Conservation (phyloP, 2,888 invertebrate species). For the Drosophila setosimentum region DNA sequence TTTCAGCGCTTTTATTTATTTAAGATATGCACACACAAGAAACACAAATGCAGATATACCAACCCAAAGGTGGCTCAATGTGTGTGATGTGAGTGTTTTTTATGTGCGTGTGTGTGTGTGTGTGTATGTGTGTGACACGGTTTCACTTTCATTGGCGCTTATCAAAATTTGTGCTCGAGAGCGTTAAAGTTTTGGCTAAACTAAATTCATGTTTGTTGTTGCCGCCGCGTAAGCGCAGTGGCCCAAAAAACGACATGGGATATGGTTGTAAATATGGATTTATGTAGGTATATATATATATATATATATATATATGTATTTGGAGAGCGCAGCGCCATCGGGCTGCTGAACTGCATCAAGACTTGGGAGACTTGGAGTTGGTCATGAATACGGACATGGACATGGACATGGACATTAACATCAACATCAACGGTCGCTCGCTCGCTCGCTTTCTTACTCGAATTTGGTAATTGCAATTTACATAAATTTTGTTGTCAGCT, state of each 20-base stretch:
- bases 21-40: conserved; percentile 59
- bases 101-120: conserved; percentile 4
- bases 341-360: conserved; percentile 16
- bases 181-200: conserved; percentile 18
- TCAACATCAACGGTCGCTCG: not conserved
- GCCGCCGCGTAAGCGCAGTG: conserved; percentile 44
- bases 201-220: conserved; percentile 36
- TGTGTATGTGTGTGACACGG: conserved; percentile 53
- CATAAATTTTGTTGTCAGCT: conserved; percentile 69
- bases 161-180: conserved; percentile 35
- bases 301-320: not conserved
- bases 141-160: conserved; percentile 68
- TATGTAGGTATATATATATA: not conserved
- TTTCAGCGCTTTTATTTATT: conserved; percentile 51
- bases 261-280: conserved; percentile 4
- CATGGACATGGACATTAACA: conserved; percentile 13
- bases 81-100: conserved; percentile 1
- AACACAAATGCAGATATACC: conserved; percentile 24
- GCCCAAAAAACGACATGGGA: conserved; percentile 9
- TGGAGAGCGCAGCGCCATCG: conserved; percentile 3
- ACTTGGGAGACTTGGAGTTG: not conserved
- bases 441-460: conserved; percentile 39
- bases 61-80: conserved; percentile 10
- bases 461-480: conserved; percentile 67
- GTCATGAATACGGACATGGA: conserved; percentile 10